Conservation (phyloP, 2,113 vertebrate species). For the Crotalus helleri region DNA sequence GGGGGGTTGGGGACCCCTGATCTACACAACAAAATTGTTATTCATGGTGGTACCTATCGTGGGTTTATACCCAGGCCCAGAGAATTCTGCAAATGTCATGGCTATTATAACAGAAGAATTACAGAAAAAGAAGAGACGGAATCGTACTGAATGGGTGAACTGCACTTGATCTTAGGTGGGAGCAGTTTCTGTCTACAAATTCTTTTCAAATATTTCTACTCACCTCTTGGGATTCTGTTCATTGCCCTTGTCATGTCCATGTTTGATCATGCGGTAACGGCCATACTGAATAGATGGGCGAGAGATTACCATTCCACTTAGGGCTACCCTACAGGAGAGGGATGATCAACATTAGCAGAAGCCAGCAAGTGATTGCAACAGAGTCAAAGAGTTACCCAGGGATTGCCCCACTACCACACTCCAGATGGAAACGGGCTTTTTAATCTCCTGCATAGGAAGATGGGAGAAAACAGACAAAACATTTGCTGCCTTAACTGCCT, state of each 20-base stretch:
- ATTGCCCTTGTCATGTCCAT: conserved; percentile 76
- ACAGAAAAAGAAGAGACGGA: background rate
- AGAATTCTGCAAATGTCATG: background rate
- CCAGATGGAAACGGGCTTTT: background rate
- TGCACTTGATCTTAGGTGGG: background rate
- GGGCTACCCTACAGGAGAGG: conserved; percentile 67
- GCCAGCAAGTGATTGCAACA: background rate
- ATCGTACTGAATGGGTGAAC: background rate
- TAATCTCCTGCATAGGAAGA: background rate
- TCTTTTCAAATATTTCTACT: background rate
- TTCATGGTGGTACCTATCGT: background rate
- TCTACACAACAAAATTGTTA: background rate
- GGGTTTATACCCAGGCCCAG: background rate
- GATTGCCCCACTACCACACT: background rate
- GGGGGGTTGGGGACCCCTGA: no score
- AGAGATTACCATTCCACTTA: conserved; percentile 73
- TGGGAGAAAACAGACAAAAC: background rate
- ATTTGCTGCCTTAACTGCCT: background rate
- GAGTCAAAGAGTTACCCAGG: background rate
- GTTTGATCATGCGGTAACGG: conserved; percentile 81
- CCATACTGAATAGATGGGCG: conserved; percentile 70
- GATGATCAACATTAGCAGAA: background rate
- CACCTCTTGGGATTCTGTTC: conserved; percentile 76
- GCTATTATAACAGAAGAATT: background rate
- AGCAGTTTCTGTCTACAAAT: background rate